These are phyloP conservation scores for Drosophila busckii DNA, from an alignment of 1,140 invertebrate genomes.

Conservation along the genomic window DNA sequence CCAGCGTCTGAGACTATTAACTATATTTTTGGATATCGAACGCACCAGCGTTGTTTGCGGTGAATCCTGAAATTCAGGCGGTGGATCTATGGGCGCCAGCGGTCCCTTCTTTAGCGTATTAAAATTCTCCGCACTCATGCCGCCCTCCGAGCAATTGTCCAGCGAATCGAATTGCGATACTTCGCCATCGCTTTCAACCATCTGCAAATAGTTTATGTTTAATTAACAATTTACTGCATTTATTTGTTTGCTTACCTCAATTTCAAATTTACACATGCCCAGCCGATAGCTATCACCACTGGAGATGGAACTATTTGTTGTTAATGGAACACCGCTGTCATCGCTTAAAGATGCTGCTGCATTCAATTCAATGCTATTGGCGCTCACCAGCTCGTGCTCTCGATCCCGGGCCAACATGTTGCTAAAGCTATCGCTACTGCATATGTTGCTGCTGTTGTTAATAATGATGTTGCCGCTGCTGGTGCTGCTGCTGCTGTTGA, in stretches of 20 bases:
- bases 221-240: no score
- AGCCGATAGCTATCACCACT: slow-evolving; percentile 80
- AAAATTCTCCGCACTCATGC: slow-evolving; percentile 88
- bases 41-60: slow-evolving; percentile 76
- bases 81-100: slow-evolving; percentile 86
- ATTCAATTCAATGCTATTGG: slow-evolving; percentile 76
- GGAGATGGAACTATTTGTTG: slow-evolving; percentile 81
- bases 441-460: slow-evolving; percentile 43
- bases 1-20: slow-evolving; percentile 68
- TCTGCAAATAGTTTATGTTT: slow-evolving; percentile 78
- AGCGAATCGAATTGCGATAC: slow-evolving; percentile 84
- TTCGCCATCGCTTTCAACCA: slow-evolving; percentile 85
- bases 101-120: slow-evolving; percentile 90
- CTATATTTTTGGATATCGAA: slow-evolving; percentile 66
- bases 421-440: slow-evolving; percentile 71
- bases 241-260: slow-evolving; percentile 81
- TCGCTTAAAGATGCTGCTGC: slow-evolving; percentile 79
- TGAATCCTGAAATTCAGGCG: slow-evolving; percentile 86
- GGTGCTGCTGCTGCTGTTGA: background rate
- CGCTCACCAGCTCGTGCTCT: slow-evolving; percentile 69
- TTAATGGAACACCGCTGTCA: slow-evolving; percentile 80
- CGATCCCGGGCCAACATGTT: slow-evolving; percentile 39
- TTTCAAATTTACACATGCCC: slow-evolving; percentile 79
- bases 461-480: slow-evolving; percentile 19
- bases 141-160: slow-evolving; percentile 83